Base-by-base conservation (phyloP, 1,140 invertebrate genomes). In the Microplitis mediator region DNA sequence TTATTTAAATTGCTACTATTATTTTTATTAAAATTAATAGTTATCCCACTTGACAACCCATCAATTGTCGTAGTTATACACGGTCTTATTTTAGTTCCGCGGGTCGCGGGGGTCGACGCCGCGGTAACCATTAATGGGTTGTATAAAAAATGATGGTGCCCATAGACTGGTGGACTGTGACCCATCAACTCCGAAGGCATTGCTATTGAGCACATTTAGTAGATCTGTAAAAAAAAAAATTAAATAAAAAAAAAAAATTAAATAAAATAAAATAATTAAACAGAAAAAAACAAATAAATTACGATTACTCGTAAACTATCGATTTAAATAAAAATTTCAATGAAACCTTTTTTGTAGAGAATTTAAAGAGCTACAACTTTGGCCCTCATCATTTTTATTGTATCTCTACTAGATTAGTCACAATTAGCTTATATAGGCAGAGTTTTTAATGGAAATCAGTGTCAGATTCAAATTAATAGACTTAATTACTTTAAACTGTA, bases 151-250 rank as follows among this genome's bases (percentile, higher is more conserved):
- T 71, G 69, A 69, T 75, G 74, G 71, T 58, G 56, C 5, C 80
- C 80, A 69, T 85, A 85, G 2, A 84, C 80, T 9, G 84, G 84
- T 35, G 85, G 83, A 72, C 81, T 85, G 70, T 85, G 84, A 77
- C 84, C 85, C 79, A 87, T 75, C 73, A 86, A 72, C 76, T 87
- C 86, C 32, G 82, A 78, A n/a, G 84, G 84, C 83, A 85, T 86
- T 64, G 84, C 86, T 85, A 87, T 85, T 39, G 85, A 87, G 83
- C 86, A 87, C 86, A 87, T 87, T 82, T 83, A 85, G 77, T 23
- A 23, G 23, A 82, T 74, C 85, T 86, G 78, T 11, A 80, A 81
- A 68, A 69, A 9, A 70, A 45, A 45, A 45, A 23, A 23, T 23
- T 23, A 23, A 23, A 1, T 23, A 23, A 23, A 23, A 23, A 23